phyloP scores from a whole-genome alignment of 2,888 invertebrate genomes.

The Trissolcus japonicus region DNA sequence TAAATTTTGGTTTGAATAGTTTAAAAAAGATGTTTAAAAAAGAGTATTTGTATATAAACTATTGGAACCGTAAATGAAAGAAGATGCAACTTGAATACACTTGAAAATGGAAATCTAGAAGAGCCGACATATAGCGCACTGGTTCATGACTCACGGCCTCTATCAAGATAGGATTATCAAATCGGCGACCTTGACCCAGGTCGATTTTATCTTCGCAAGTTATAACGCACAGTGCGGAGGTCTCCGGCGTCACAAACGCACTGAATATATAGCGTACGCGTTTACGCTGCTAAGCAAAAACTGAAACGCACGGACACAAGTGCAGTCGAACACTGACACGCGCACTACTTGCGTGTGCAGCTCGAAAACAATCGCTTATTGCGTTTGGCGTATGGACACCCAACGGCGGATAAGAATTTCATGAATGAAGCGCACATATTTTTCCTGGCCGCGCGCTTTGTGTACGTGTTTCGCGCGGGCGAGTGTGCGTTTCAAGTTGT shows the following conservation, averaged over 20 bases:
- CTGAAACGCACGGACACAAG: constrained; percentile 8
- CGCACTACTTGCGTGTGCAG: constrained; percentile 17
- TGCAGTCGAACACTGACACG: constrained; percentile 9
- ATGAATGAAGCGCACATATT: constrained; percentile 50
- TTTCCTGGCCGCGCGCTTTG: constrained; percentile 8
- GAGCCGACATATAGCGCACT: too few relatives aligned
- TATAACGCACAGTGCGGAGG: constrained; percentile 30
- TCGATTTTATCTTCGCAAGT: constrained; percentile 42
- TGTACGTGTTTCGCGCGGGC: background rate
- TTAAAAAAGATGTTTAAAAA: too few relatives aligned
- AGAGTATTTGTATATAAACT: too few relatives aligned
- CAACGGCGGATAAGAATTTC: constrained; percentile 49
- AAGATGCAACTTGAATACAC: too few relatives aligned
- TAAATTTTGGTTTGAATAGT: too few relatives aligned
- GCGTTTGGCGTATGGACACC: constrained; percentile 34
- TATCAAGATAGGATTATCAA: constrained; percentile 47
- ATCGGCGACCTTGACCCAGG: constrained; percentile 45
- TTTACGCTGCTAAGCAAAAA: constrained; percentile 29
- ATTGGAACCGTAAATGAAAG: too few relatives aligned
- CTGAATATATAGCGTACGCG: constrained; percentile 22
- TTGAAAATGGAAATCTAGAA: too few relatives aligned
- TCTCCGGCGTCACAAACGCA: constrained; percentile 14
- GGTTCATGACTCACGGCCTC: constrained; percentile 25
- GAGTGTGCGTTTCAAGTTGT: constrained; percentile 12
- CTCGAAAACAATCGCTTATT: constrained; percentile 41